Evolutionary conservation across 2,888 invertebrate genomes (phyloP).

Genomic region (Dilophus febrilis): DNA sequence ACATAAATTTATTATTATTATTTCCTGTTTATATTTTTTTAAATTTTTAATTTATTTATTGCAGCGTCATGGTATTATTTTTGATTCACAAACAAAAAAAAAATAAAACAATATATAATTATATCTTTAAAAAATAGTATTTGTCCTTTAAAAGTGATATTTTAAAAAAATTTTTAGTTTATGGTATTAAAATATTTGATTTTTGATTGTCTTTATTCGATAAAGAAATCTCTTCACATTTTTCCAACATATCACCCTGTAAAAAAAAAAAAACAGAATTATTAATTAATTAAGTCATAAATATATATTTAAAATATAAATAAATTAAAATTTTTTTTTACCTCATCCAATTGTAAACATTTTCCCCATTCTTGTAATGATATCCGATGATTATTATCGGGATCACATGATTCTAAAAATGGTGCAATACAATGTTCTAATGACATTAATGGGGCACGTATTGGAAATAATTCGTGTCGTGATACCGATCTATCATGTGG

Average conservation of each 20-base stretch:
- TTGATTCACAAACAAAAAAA: too few species aligned
- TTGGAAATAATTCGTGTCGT: slow-evolving; percentile 89
- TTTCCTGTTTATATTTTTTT: too few species aligned
- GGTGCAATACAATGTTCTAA: slow-evolving; percentile 96
- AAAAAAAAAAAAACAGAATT: slow-evolving; percentile 13
- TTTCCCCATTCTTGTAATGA: slow-evolving; percentile 86
- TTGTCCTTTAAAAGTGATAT: not conserved
- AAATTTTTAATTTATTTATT: too few species aligned
- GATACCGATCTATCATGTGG: slow-evolving; percentile 81
- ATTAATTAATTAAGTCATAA: not conserved
- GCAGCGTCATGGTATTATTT: too few species aligned
- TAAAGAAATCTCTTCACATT: slow-evolving; percentile 57
- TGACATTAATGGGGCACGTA: slow-evolving; percentile 84
- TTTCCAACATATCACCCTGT: slow-evolving; percentile 61
- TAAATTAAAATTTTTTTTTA: slow-evolving; percentile 18
- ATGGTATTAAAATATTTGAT: too few species aligned
- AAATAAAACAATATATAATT: not conserved
- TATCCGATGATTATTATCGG: slow-evolving; percentile 76
- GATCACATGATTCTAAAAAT: slow-evolving; percentile 84
- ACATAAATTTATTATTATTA: too few species aligned
- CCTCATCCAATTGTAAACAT: slow-evolving; percentile 71
- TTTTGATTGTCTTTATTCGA: slow-evolving; percentile 12
- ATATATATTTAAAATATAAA: not conserved
- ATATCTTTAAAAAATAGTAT: not conserved
- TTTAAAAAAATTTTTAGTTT: too few species aligned